A percentile compares a stretch with the other conserved stretches of the same genome.
Conservation (phyloP, 2,797 vertebrate species). For the Erpetoichthys calabaricus region DNA sequence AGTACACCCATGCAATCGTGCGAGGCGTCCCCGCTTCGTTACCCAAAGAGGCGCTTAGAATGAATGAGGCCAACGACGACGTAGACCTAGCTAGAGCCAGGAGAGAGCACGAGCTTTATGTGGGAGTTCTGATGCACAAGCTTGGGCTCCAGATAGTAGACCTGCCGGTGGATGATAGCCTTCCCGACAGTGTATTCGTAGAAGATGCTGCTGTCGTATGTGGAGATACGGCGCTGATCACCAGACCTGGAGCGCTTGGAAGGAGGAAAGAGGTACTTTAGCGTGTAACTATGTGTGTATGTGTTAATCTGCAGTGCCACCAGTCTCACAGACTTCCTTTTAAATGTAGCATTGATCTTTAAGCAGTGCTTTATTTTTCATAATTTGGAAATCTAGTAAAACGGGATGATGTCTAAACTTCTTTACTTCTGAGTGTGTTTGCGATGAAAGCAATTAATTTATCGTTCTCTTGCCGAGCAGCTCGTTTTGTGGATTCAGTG, state of each 20-base stretch:
- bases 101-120: constrained; percentile 60
- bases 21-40: constrained; percentile 67
- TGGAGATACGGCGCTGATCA: constrained; percentile 81
- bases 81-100: constrained; percentile 61
- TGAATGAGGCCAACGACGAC: constrained; percentile 19
- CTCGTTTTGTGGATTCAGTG: too few relatives aligned
- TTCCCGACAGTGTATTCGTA: constrained; percentile 89
- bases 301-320: too few relatives aligned
- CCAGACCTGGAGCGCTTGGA: constrained; percentile 73
- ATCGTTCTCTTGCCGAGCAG: too few relatives aligned
- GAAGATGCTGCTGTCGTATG: constrained; percentile 86
- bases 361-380: too few relatives aligned
- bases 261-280: constrained; percentile 76
- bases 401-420: too few relatives aligned
- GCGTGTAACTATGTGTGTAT: too few relatives aligned
- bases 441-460: too few relatives aligned
- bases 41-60: constrained; percentile 57
- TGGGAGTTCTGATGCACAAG: constrained; percentile 56
- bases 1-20: constrained; percentile 76
- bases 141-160: constrained; percentile 78
- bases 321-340: too few relatives aligned
- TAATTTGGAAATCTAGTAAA: too few relatives aligned
- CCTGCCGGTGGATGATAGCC: constrained; percentile 71
- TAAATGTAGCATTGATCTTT: too few relatives aligned
- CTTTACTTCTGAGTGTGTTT: too few relatives aligned